These are phyloP conservation scores for Drosophila kikkawai DNA, from an alignment of 1,140 invertebrate species.

Conservation along the genomic window DNA sequence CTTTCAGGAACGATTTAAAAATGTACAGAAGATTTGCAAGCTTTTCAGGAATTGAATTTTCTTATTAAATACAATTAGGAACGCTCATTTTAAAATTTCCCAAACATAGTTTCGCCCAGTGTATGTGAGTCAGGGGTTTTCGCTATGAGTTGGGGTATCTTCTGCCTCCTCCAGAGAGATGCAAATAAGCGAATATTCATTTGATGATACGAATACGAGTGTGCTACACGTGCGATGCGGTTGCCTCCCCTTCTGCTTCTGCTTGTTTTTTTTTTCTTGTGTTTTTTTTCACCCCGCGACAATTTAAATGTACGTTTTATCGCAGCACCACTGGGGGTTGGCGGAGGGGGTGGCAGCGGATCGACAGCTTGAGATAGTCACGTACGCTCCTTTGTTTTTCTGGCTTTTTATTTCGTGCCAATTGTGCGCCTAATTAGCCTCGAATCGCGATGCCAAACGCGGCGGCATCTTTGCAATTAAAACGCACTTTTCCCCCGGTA, in stretches of 20 bases:
- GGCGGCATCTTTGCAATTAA: constrained; percentile 80
- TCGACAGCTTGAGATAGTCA: constrained; percentile 83
- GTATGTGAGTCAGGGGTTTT: constrained; percentile 1
- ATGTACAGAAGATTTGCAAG: fast-evolving
- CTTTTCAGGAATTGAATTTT: neutral
- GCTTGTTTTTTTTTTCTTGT: neutral
- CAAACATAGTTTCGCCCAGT: neutral
- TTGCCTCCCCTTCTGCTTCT: constrained; percentile 11
- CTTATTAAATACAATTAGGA: too few relatives aligned
- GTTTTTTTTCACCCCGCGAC: constrained; percentile 36
- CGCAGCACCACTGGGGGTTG: constrained; percentile 8
- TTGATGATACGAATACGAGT: constrained; percentile 73
- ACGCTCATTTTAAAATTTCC: neutral
- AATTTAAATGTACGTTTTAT: constrained; percentile 79
- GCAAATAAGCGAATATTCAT: constrained; percentile 83
- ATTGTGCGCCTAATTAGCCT: constrained; percentile 81
- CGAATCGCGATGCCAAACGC: constrained; percentile 63
- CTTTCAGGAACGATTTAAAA: fast-evolving
- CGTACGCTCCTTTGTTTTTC: constrained; percentile 74
- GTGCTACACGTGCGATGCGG: constrained; percentile 65
- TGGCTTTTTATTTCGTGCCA: constrained; percentile 79
- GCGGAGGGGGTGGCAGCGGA: constrained; percentile 6
- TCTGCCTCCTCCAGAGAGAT: constrained; percentile 54
- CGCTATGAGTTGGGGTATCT: constrained; percentile 27
- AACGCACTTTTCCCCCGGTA: constrained; percentile 70